Base-by-base conservation (phyloP, 2,113 vertebrate species). In the Tilapia sparmanii region DNA sequence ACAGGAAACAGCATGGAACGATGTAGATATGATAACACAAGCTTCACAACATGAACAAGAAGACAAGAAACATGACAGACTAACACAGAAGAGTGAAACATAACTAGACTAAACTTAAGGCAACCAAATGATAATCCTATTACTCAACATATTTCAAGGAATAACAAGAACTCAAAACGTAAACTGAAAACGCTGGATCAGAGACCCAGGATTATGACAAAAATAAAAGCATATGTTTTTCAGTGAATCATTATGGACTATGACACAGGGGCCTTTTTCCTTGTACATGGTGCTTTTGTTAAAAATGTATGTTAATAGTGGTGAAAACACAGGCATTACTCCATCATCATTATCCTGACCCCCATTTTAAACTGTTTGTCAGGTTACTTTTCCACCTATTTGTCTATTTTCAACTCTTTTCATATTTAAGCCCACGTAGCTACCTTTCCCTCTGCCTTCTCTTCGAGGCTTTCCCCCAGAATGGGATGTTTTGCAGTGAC, bases 401-500 rank as follows among this genome's bases (percentile, higher is more conserved):
- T 76, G 35, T 79, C 26, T 79, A 42, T 87, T 87, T 80, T 84
- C 4, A 80, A 47, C 31, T 88, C 19, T 42, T 87, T 61, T 68
- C 80, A 80, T 55, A 78, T 11, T 52, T 5, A 9, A 29, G 33
- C 50, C 29, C 10, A 29, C n/a, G 19, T 52, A 57, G 29, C 42
- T 22, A 31, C 16, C 35, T 45, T 82, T 52, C 54, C n/a, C 38
- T 63, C 54, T n/a, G 81, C 33, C 61, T 61, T 80, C 40, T 82
- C 55, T 81, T 85, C 15, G 2, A 76, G 83, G 81, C 80, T 91
- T 88, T 86, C 83, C 85, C 81, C 78, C 71, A 40, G 78, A 92
- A 90, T 29, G 42, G 90, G 87, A 90, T 89, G 89, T 87, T 90
- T 82, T 84, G 87, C 82, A 87, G 88, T 8, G 89, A 90, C 91